phyloP scores from a whole-genome alignment of 2,797 vertebrate species.

The Rhabdomys pumilio region DNA sequence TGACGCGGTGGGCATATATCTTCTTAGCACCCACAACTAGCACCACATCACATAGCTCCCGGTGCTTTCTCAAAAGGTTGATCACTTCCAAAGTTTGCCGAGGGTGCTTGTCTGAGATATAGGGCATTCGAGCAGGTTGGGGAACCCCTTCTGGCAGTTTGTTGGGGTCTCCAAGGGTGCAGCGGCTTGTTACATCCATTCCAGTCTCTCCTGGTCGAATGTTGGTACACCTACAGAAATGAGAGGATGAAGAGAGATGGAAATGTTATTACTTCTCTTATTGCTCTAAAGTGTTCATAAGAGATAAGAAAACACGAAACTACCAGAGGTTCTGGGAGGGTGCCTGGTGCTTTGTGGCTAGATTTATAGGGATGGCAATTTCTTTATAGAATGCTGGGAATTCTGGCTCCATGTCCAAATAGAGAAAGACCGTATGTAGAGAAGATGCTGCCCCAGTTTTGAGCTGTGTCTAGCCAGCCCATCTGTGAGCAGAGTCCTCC shows the following conservation, averaged over 20 bases:
- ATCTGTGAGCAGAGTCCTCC: not conserved
- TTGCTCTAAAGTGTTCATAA: not conserved
- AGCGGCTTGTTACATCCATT: conserved; percentile 99
- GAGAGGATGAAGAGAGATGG: conserved; percentile 16
- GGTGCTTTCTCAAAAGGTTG: conserved; percentile 97
- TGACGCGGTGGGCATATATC: conserved; percentile 98
- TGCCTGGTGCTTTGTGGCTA: not conserved
- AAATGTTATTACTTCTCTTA: conserved; percentile 21
- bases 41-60: conserved; percentile 98
- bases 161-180: conserved; percentile 99
- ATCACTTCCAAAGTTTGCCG: conserved; percentile 99
- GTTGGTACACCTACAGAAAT: conserved; percentile 93
- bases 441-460: not conserved
- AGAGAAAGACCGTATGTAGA: not conserved
- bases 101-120: conserved; percentile 99
- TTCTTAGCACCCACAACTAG: conserved; percentile 98
- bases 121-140: conserved; percentile 99
- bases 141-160: conserved; percentile 99
- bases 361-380: not conserved
- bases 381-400: not conserved
- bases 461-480: not conserved
- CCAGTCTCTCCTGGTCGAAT: conserved; percentile 97
- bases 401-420: not conserved
- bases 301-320: not conserved
- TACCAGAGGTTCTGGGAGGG: not conserved